Evolutionary conservation across 1,140 invertebrate genomes (phyloP).

Genomic region (honey bee (Apis mellifera)): DNA sequence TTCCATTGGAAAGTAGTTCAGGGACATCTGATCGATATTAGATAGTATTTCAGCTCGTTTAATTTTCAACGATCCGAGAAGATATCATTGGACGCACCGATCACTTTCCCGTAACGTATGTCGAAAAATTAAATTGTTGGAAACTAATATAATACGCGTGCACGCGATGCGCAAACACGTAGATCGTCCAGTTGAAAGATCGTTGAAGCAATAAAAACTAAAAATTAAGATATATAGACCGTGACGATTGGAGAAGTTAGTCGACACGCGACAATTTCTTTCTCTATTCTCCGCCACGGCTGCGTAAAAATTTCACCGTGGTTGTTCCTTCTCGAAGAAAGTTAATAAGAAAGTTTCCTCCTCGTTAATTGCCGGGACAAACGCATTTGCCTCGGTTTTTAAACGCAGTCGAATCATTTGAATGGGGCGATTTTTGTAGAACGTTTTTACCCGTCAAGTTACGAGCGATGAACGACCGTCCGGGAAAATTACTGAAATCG

Average conservation of each 20-base stretch:
- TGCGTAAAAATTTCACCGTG: slow-evolving; percentile 44
- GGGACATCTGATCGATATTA: slow-evolving; percentile 17
- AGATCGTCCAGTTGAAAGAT: neutral
- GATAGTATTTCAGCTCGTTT: neutral
- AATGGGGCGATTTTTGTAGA: neutral
- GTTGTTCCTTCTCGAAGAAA: slow-evolving; percentile 40
- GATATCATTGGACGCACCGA: slow-evolving; percentile 3
- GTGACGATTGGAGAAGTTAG: slow-evolving; percentile 24
- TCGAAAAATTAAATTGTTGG: neutral
- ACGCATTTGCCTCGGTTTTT: slow-evolving; percentile 21
- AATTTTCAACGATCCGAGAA: slow-evolving; percentile 1
- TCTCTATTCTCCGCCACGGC: slow-evolving; percentile 1
- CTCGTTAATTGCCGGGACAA: slow-evolving; percentile 44
- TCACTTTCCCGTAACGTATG: slow-evolving; percentile 6
- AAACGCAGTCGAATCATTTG: neutral
- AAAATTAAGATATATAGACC: slow-evolving; percentile 39
- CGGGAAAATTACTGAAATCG: neutral
- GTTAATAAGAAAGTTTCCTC: slow-evolving; percentile 49
- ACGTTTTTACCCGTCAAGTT: neutral
- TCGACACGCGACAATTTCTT: slow-evolving; percentile 55
- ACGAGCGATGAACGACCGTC: neutral
- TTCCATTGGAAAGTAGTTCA: slow-evolving; percentile 42
- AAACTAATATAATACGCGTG: neutral
- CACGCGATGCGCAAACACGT: neutral
- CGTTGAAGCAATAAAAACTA: neutral